phyloP scores from a whole-genome alignment of 1,140 invertebrate species.

The Ptiloglossa arizonensis region DNA sequence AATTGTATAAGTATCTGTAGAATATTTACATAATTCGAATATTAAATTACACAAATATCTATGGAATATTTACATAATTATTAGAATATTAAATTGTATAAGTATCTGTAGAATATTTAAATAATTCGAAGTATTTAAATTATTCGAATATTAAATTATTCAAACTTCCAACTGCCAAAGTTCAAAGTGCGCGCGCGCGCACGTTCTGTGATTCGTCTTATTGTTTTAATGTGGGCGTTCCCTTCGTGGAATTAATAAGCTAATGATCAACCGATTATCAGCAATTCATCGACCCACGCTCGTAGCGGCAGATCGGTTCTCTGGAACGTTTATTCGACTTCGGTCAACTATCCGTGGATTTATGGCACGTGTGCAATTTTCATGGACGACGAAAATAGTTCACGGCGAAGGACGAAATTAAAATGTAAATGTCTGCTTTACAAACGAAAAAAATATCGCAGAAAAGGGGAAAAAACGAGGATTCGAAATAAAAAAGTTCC shows the following conservation, averaged over 20 bases:
- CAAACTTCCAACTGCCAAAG: no score
- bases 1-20: no score
- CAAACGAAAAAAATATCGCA: no score
- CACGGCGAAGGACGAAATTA: neutral
- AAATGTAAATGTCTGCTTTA: neutral
- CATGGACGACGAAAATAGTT: neutral
- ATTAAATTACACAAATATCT: no score
- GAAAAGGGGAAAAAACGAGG: no score
- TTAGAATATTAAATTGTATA: no score
- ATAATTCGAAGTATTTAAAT: no score
- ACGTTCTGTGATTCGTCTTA: neutral
- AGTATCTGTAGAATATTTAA: no score
- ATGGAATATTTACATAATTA: no score
- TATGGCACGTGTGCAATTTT: neutral
- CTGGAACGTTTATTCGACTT: neutral
- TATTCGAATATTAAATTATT: no score
- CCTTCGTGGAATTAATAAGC: neutral
- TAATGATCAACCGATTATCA: neutral
- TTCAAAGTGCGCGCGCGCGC: neutral
- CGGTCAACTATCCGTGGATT: conserved; percentile 7
- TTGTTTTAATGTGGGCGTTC: neutral
- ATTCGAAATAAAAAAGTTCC: no score
- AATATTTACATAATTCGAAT: no score
- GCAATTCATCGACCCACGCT: conserved; percentile 11
- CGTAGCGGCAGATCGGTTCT: neutral